A percentile compares a stretch with the other conserved stretches of the same genome.
Evolutionary conservation across 2,113 vertebrate genomes (phyloP).

Genomic region (human (Homo sapiens)): GRCh38 chr2:68871001-68871500

Average conservation of each 20-base stretch:
- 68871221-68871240: slow-evolving; percentile 91
- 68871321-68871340: slow-evolving; percentile 79
- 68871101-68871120: slow-evolving; percentile 98
- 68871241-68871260: slow-evolving; percentile 89
- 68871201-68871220: slow-evolving; percentile 90
- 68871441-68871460: slow-evolving; percentile 86
- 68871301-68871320: slow-evolving; percentile 75
- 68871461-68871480: slow-evolving; percentile 90
- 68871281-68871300: slow-evolving; percentile 90
- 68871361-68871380: slow-evolving; percentile 62
- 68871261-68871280: slow-evolving; percentile 89
- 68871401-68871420: slow-evolving; percentile 77
- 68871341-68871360: slow-evolving; percentile 80
- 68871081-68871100: slow-evolving; percentile 98
- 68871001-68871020: not conserved
- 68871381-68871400: slow-evolving; percentile 76
- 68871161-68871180: slow-evolving; percentile 92
- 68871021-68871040: slow-evolving; percentile 99
- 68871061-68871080: slow-evolving; percentile 93
- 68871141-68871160: slow-evolving; percentile 91
- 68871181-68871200: slow-evolving; percentile 92
- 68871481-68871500: slow-evolving; percentile 85
- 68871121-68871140: slow-evolving; percentile 86
- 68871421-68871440: slow-evolving; percentile 83
- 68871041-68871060: slow-evolving; percentile 95